A percentile compares a stretch with the other conserved stretches of the same genome.
phyloP scores from a whole-genome alignment of 2,113 vertebrate genomes.

The Erpornis zantholeuca region DNA sequence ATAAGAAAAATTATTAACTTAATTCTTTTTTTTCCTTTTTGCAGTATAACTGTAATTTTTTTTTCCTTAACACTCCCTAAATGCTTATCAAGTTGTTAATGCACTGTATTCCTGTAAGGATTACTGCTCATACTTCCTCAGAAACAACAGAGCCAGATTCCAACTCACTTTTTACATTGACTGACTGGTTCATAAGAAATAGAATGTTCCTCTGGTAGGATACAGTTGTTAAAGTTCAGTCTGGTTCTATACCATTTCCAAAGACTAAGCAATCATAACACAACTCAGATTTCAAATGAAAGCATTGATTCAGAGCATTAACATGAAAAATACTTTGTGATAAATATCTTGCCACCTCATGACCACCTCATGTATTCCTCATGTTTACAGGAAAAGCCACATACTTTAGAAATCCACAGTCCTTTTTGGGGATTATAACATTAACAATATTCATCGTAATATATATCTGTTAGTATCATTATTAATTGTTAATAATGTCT shows the following conservation, averaged over 20 bases:
- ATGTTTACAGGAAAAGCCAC: background rate
- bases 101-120: background rate
- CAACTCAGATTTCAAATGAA: background rate
- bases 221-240: background rate
- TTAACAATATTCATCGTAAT: background rate
- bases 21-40: background rate
- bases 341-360: background rate
- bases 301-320: background rate
- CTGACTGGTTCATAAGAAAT: background rate
- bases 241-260: background rate
- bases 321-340: background rate
- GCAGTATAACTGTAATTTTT: background rate
- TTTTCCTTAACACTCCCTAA: background rate
- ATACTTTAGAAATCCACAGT: background rate
- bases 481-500: background rate
- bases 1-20: background rate
- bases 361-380: background rate
- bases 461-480: background rate
- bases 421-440: background rate
- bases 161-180: background rate
- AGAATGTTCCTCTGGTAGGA: background rate
- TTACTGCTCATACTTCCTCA: background rate
- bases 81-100: background rate
- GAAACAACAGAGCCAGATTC: background rate
- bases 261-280: background rate